phyloP scores from a whole-genome alignment of 2,888 invertebrate genomes.

The Lepidocyrtinus sp. region DNA sequence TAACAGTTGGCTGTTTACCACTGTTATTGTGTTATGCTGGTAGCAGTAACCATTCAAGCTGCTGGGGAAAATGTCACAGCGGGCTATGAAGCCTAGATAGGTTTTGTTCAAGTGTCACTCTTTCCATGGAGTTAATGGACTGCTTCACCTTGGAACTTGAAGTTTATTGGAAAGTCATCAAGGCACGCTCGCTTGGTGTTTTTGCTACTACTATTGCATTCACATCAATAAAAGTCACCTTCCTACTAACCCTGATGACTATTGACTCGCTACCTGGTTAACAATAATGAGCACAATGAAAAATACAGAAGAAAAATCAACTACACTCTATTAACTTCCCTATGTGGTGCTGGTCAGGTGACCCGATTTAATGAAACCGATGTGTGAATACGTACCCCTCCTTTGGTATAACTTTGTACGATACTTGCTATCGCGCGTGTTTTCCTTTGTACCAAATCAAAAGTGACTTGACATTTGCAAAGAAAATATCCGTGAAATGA shows the following conservation, averaged over 20 bases:
- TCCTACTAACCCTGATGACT: background rate
- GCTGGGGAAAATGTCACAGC: too few species aligned
- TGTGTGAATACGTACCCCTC: background rate
- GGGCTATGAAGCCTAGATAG: slow-evolving; percentile 24
- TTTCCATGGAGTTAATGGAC: slow-evolving; percentile 51
- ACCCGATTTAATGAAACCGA: background rate
- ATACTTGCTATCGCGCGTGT: background rate
- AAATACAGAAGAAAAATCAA: too few species aligned
- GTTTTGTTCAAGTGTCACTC: slow-evolving; percentile 38
- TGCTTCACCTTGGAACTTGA: slow-evolving; percentile 49
- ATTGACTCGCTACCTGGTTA: background rate
- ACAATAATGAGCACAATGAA: background rate
- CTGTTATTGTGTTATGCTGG: slow-evolving; percentile 7
- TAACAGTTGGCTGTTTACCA: too few species aligned
- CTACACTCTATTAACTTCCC: background rate
- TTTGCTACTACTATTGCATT: slow-evolving; percentile 22
- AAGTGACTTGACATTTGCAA: background rate
- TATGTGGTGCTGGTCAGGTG: background rate
- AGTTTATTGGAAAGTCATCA: slow-evolving; percentile 50
- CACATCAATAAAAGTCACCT: background rate
- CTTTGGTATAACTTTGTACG: too few species aligned
- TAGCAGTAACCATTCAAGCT: too few species aligned
- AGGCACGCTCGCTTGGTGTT: slow-evolving; percentile 49
- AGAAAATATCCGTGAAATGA: background rate
- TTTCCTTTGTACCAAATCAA: background rate